Evolutionary conservation across 2,888 invertebrate genomes (phyloP).

Genomic region (Junonia oenone): DNA sequence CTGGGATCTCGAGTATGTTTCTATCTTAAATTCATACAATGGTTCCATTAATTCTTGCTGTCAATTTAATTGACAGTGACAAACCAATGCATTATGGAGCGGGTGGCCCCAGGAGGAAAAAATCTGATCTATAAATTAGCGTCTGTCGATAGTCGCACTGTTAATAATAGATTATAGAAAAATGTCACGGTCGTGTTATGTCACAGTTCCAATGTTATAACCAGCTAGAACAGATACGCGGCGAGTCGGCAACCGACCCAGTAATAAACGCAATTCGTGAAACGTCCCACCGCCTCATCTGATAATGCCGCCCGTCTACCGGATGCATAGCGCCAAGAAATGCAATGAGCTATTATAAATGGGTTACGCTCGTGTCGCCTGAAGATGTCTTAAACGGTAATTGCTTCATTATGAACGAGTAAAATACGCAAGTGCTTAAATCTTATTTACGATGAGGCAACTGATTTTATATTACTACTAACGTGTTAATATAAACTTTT

Average conservation of each 20-base stretch:
- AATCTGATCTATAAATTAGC: neutral
- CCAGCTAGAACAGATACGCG: constrained; percentile 19
- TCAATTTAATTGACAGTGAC: neutral
- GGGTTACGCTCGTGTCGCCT: neutral
- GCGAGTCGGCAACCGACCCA: constrained; percentile 36
- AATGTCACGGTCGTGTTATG: constrained; percentile 11
- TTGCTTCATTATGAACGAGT: neutral
- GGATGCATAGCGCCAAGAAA: neutral
- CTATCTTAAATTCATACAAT: neutral
- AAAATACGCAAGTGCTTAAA: neutral
- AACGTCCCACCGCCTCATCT: constrained; percentile 43
- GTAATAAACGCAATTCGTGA: constrained; percentile 50
- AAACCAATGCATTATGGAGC: neutral
- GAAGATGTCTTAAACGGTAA: neutral
- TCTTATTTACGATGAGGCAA: neutral
- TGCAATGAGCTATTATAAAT: neutral
- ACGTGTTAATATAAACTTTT: too few species aligned
- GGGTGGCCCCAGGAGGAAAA: neutral
- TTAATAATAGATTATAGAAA: neutral
- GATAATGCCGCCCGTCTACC: constrained; percentile 35
- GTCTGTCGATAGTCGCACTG: too few species aligned
- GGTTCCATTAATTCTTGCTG: neutral
- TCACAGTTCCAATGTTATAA: constrained; percentile 13
- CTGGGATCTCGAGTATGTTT: neutral
- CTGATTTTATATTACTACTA: too few species aligned